Evolutionary conservation across 2,888 invertebrate genomes (phyloP), one percentile per base, ranked within the genome.

Genomic region (Steromphala cineraria): DNA sequence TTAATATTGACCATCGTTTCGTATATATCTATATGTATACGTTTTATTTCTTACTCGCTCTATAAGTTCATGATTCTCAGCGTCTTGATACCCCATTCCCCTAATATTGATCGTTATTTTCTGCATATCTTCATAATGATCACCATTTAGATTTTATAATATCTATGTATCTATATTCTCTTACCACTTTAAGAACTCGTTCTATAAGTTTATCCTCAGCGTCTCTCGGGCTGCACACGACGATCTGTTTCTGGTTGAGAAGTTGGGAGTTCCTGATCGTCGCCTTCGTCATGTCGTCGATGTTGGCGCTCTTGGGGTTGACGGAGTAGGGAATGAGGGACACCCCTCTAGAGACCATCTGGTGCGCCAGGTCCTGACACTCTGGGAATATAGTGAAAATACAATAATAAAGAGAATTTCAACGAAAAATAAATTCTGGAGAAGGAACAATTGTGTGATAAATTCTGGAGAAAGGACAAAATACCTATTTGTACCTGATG

Each of bases 151-250:
- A 19, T 75, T n/a, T 52, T 7, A 36, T 36, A 2, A 46, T 46
- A 8, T 46, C 7, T 36, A 36, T 36, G 8, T 36, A 36, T 36
- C 3, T 36, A 24, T 75, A 17, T 52, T 13, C 28, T 21, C 55
- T 19, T 31, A 77, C 36, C n/a, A 52, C 31, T 36, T n/a, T 53
- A 62, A 90, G 81, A 8, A 90, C 85, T 0, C 82, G 81, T 52
- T 87, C 82, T n/a, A 89, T 90, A 2, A 91, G 85, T 0, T 86
- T 82, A 74, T 91, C 88, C 53, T 84, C 83, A 13, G 85, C 81
- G 46, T 91, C 91, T 13, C 90, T 76, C 0, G 91, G 90, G 77
- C 91, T 91, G 80, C 91, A 91, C 15, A 90, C 84, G 24, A 91
- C 82, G n/a, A 90, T 84, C 17, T 83, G 83, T 15, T 76, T 86